phyloP scores from a whole-genome alignment of 2,888 invertebrate species.

The Chaetoderma sp. region DNA sequence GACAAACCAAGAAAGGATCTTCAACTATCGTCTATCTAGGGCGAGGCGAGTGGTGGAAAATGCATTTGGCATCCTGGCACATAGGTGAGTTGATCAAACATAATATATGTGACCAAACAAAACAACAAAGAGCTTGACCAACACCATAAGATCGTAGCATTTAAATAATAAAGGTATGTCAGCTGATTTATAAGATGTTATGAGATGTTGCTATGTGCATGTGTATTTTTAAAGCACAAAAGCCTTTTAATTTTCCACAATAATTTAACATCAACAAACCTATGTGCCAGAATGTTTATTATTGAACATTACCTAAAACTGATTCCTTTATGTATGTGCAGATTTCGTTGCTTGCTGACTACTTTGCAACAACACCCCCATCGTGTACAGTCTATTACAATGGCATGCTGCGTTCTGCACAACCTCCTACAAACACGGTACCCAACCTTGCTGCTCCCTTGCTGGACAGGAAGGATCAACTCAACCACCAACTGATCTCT shows the following conservation, averaged over 20 bases:
- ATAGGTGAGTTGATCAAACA: neutral
- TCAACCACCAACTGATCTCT: constrained; percentile 1
- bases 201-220: no score
- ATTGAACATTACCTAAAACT: no score
- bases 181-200: no score
- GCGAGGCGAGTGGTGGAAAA: constrained; percentile 3
- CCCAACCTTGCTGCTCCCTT: neutral
- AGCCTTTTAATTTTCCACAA: no score
- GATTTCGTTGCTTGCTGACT: constrained; percentile 2
- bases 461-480: neutral
- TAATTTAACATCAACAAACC: no score
- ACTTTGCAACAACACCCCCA: neutral
- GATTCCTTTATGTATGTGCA: no score
- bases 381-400: neutral
- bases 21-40: constrained; percentile 9
- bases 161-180: no score
- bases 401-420: neutral
- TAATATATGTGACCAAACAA: no score
- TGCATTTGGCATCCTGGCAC: neutral
- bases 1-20: constrained; percentile 4
- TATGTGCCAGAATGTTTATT: no score
- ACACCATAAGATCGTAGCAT: no score
- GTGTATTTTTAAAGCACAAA: no score
- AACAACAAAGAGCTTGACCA: no score
- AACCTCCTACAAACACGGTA: constrained; percentile 5